Percentiles rank a stretch among this genome's conserved stretches.
phyloP scores from a whole-genome alignment of 2,797 vertebrate genomes.

The Cirrhinus molitorella region DNA sequence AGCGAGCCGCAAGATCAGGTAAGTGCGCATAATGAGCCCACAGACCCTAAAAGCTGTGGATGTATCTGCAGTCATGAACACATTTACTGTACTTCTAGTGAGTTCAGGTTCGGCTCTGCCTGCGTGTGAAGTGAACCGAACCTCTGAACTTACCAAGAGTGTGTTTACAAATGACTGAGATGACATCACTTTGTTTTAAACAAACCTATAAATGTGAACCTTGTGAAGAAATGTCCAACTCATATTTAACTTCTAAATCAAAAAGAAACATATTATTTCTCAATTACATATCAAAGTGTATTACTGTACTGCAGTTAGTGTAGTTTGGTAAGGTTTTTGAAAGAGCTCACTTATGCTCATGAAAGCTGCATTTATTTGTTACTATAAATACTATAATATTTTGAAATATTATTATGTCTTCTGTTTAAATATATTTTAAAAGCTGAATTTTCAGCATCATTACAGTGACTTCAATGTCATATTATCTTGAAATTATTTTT shows the following conservation, averaged over 20 bases:
- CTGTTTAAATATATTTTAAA: background rate
- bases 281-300: background rate
- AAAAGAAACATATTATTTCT: background rate
- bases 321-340: background rate
- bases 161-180: slow-evolving; percentile 38
- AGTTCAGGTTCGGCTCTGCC: slow-evolving; percentile 60
- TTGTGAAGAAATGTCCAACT: slow-evolving; percentile 1
- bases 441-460: background rate
- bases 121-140: slow-evolving; percentile 46
- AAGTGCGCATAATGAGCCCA: slow-evolving; percentile 58
- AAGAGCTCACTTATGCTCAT: background rate
- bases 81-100: slow-evolving; percentile 24
- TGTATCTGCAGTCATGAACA: slow-evolving; percentile 34
- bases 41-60: background rate
- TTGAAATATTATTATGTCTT: background rate
- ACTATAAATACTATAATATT: background rate
- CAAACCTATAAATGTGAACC: background rate
- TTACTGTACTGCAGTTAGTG: background rate
- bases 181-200: slow-evolving; percentile 8
- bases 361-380: background rate
- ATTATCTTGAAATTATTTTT: background rate
- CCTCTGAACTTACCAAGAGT: slow-evolving; percentile 33
- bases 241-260: slow-evolving; percentile 1
- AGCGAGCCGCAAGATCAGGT: slow-evolving; percentile 88
- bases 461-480: background rate